Base-by-base conservation (phyloP, 2,113 vertebrate genomes). In the Romanogobio albipinnatus region DNA sequence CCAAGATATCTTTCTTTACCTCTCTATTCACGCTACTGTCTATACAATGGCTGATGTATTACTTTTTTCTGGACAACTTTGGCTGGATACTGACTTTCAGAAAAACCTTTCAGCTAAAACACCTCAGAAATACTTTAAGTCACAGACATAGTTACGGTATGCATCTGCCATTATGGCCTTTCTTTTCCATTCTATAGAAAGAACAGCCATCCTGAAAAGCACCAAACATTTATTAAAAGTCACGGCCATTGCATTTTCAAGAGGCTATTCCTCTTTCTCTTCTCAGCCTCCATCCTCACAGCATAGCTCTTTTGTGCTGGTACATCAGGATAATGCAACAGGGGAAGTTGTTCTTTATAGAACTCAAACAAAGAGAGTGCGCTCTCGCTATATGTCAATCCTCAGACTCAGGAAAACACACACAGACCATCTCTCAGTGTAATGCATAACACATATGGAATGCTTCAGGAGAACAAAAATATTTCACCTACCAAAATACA, bases 231-330 rank as follows among this genome's bases (percentile, higher is more conserved):
- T 75, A 91, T 90, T 91, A 90, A 87, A 29, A 61, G 86, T 82
- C 90, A 90, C 84, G 85, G 87, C 87, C 73, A 80, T 82, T 87
- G 90, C 91, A 87, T 93, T 89, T 92, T 92, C 91, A 91, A 56
- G 0, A 56, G 53, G 90, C 92, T 89, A 88, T 87, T 84, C 47
- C 58, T 24, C 88, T 6, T 85, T 90, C 82, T 91, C 90, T 87
- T 91, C 90, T 94, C 89, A 90, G 82, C 78, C 80, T 68, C 81
- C 86, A 85, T 84, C 83, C 80, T 90, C 85, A 91, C 4, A 53
- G 74, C 74, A 76, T 22, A 53, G 74, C 49, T 19, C 49, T 56
- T 76, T 76, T 74, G 70, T 74, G 66, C 19, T 13, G n/a, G n/a
- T 24, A 49, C 70, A 47, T 47, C n/a, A 26, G 71, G 71, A 74